A percentile compares a stretch with the other conserved stretches of the same genome.
Evolutionary conservation across 2,888 invertebrate genomes (phyloP).

Genomic region (Ochropacha duplaris): DNA sequence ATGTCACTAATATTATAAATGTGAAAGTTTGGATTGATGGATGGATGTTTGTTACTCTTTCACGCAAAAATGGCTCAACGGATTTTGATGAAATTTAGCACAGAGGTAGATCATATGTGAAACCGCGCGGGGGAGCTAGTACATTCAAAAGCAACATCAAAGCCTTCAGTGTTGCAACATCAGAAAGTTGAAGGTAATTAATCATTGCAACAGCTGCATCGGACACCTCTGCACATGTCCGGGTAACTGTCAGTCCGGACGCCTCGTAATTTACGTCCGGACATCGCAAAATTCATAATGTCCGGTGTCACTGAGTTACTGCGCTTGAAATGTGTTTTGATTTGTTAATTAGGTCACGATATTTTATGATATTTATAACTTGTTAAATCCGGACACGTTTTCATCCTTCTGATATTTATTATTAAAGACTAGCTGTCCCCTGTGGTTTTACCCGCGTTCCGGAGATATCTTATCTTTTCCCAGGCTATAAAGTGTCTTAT

Average conservation of each 20-base stretch:
- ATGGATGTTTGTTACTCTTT: too few species aligned
- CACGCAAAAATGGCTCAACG: too few species aligned
- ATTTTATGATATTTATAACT: background rate
- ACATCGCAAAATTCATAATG: background rate
- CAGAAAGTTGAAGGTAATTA: slow-evolving; percentile 13
- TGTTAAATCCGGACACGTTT: too few species aligned
- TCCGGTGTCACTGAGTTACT: background rate
- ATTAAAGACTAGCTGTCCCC: too few species aligned
- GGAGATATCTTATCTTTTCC: too few species aligned
- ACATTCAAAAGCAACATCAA: background rate
- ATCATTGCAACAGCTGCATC: slow-evolving; percentile 20
- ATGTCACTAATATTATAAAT: too few species aligned
- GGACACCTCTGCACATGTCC: slow-evolving; percentile 18
- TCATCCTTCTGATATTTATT: too few species aligned
- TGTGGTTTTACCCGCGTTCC: too few species aligned
- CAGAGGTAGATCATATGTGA: too few species aligned
- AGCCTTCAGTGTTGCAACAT: background rate
- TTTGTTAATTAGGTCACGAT: background rate
- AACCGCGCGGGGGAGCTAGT: background rate
- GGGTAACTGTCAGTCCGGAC: background rate
- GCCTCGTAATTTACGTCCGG: slow-evolving; percentile 2
- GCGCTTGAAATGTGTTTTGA: background rate
- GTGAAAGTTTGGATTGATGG: too few species aligned
- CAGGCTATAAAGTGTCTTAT: too few species aligned
- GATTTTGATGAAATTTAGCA: too few species aligned